phyloP scores from a whole-genome alignment of 2,888 invertebrate genomes.

The Matsumyia berberina region DNA sequence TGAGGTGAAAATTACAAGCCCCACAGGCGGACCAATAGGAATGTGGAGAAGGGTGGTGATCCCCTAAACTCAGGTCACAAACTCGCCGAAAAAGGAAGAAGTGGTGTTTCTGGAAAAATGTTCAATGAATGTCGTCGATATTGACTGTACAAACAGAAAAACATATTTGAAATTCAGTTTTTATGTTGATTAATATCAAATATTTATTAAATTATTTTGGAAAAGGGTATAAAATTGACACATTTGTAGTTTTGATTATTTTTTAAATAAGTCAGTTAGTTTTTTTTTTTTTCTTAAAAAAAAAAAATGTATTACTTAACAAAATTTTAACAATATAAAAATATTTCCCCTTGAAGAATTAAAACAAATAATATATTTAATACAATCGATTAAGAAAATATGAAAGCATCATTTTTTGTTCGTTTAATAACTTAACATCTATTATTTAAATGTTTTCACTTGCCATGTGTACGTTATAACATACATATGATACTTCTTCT shows the following conservation, averaged over 20 bases:
- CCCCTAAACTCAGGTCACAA: no score
- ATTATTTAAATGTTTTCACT: constrained; percentile 13
- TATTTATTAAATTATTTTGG: constrained; percentile 56
- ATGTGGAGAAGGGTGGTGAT: no score
- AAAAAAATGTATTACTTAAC: constrained; percentile 29
- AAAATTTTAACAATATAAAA: constrained; percentile 52
- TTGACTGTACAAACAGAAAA: background rate
- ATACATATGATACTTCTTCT: constrained; percentile 23
- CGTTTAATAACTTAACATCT: constrained; percentile 42
- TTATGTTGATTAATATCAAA: constrained; percentile 56
- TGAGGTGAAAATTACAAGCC: no score
- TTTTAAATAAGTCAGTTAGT: constrained; percentile 65
- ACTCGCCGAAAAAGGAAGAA: no score
- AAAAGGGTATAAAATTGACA: constrained; percentile 60
- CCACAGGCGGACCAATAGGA: no score
- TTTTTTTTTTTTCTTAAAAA: constrained; percentile 1
- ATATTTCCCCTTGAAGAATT: constrained; percentile 30
- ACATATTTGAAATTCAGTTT: background rate
- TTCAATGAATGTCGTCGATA: no score
- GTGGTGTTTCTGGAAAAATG: no score
- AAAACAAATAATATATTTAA: constrained; percentile 30
- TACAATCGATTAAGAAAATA: constrained; percentile 32
- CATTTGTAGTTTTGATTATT: constrained; percentile 35
- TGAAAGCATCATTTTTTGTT: constrained; percentile 35
- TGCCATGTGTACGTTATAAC: constrained; percentile 1